A percentile compares a stretch with the other conserved stretches of the same genome.
phyloP scores from a whole-genome alignment of 2,113 vertebrate species.

The Pedionomus torquatus region DNA sequence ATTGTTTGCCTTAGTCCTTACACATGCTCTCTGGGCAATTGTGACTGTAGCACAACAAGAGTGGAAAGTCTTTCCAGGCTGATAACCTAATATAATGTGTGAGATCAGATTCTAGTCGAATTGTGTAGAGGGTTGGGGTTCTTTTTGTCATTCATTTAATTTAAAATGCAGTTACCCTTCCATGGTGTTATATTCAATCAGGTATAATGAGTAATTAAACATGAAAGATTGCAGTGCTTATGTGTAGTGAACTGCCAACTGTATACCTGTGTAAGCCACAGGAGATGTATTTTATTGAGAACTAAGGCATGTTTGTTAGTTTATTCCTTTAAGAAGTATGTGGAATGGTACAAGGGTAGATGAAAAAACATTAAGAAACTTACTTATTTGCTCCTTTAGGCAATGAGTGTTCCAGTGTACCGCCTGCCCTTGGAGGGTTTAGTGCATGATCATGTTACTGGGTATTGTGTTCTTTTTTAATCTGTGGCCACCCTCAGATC shows the following conservation, averaged over 20 bases:
- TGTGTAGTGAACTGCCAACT: background rate
- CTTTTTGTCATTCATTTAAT: background rate
- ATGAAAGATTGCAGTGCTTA: background rate
- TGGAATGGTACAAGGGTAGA: background rate
- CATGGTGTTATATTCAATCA: background rate
- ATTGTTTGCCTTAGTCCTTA: background rate
- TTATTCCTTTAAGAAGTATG: background rate
- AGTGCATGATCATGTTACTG: accelerated
- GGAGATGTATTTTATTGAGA: background rate
- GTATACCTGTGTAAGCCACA: background rate
- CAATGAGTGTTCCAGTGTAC: background rate
- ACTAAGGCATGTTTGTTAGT: accelerated
- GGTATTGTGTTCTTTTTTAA: background rate
- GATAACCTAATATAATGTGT: background rate
- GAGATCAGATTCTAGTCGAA: conserved; percentile 19
- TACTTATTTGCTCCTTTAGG: background rate
- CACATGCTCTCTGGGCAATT: background rate
- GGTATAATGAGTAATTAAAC: conserved; percentile 22
- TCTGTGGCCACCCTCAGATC: background rate
- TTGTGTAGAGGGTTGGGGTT: background rate
- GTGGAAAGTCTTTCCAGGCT: background rate
- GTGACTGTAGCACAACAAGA: background rate
- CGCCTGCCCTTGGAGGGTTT: background rate
- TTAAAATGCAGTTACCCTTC: background rate
- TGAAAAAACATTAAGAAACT: background rate